Percentiles rank a stretch among this genome's conserved stretches.
Evolutionary conservation across 2,888 invertebrate genomes (phyloP).

Genomic region (Pterostichus niger): DNA sequence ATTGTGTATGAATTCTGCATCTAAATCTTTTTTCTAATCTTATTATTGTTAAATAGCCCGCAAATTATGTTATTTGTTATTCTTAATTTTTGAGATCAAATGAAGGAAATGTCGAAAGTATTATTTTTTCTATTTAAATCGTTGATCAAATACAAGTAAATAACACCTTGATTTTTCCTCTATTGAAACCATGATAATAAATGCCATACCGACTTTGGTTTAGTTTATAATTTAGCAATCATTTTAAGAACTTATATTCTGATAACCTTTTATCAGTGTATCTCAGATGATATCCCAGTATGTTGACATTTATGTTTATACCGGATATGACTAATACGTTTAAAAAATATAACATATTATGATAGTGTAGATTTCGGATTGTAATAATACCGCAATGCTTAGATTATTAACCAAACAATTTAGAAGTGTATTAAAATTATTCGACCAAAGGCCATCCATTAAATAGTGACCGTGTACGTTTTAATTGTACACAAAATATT

Average conservation of each 20-base stretch:
- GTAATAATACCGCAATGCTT: conserved; percentile 4
- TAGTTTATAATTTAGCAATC: not conserved
- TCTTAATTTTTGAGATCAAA: not conserved
- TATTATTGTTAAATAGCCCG: too few relatives aligned
- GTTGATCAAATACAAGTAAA: conserved; percentile 7
- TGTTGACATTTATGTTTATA: conserved; percentile 26
- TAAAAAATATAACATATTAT: not conserved
- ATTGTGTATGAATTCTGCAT: too few relatives aligned
- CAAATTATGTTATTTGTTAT: not conserved
- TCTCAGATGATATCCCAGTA: not conserved
- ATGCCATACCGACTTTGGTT: conserved; percentile 6
- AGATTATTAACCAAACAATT: not conserved
- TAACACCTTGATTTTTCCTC: conserved; percentile 25
- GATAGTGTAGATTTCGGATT: conserved; percentile 19
- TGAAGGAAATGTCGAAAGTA: conserved; percentile 22
- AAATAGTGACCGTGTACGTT: too few relatives aligned
- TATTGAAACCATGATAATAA: conserved; percentile 24
- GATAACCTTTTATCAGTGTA: conserved; percentile 2
- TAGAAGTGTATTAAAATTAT: too few relatives aligned
- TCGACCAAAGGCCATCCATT: too few relatives aligned
- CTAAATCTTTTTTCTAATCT: too few relatives aligned
- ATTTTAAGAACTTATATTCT: conserved; percentile 24
- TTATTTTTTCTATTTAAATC: conserved; percentile 11
- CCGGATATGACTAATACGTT: conserved; percentile 19
- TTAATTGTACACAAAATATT: too few relatives aligned